Conservation (phyloP, 1,140 invertebrate genomes). For the Heterodera carotae region DNA sequence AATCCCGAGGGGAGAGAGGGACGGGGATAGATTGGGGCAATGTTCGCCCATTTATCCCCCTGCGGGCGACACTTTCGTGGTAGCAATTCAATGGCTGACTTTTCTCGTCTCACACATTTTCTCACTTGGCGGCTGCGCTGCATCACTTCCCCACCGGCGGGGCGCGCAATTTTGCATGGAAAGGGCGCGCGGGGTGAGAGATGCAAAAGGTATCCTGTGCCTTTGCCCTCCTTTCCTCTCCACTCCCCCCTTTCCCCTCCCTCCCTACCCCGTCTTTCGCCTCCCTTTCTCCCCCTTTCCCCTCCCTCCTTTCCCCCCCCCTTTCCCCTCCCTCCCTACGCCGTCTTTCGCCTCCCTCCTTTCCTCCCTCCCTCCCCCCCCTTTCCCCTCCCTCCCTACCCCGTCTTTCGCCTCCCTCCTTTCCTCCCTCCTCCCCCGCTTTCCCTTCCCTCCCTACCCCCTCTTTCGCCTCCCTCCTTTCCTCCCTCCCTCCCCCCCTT, state of each 20-base stretch:
- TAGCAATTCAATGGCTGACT: not conserved
- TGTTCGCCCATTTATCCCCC: constrained; percentile 12
- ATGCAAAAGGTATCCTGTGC: no score
- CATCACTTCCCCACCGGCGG: not conserved
- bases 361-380: not conserved
- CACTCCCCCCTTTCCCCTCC: no score
- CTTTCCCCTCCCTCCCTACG: not conserved
- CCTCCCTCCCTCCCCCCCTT: no score
- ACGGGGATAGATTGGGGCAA: not conserved
- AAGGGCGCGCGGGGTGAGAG: no score
- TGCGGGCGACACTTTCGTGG: no score
- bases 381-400: not conserved
- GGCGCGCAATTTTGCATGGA: no score
- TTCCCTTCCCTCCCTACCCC: no score
- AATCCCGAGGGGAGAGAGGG: not conserved
- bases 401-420: not conserved
- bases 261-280: not conserved
- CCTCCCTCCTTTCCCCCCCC: not conserved
- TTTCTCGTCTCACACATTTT: not conserved
- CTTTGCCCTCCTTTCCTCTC: no score
- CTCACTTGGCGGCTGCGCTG: not conserved
- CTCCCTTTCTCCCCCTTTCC: not conserved
- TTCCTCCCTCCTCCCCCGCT: not conserved
- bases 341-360: not conserved
- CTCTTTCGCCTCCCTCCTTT: no score